Evolutionary conservation across 2,797 vertebrate genomes (phyloP), one percentile per base, ranked within the genome.

Genomic region (Delichon dasypus): DNA sequence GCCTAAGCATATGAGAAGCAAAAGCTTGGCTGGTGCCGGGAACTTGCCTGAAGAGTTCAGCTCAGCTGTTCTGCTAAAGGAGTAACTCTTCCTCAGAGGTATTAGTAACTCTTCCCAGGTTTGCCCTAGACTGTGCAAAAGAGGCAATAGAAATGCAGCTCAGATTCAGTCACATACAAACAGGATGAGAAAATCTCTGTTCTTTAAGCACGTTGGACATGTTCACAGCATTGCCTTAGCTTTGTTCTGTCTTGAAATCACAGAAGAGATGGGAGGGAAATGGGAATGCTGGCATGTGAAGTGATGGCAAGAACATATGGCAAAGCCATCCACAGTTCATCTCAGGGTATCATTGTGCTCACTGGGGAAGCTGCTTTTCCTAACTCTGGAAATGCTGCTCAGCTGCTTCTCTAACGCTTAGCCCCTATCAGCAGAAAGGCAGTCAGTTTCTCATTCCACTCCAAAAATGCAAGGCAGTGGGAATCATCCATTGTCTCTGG

Each of bases 11-110:
- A 11, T 84, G 54, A 78, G 89, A 36, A 84, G 60, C 18, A 38
- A 27, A 90, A 93, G 86, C 34, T 68, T 89, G 85, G 25, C 44
- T 16, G 22, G 55, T 50, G 55, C 60, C 48, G 51, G 23, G 48
- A 75, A 72, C 81, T 88, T 94, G 27, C 50, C 71, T 81, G 74
- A 96, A 42, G 57, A 90, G 48, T 92, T 92, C 38, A 72, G 51
- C 32, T 60, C 44, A 13, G n/a, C 81, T 92, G 72, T 77, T 88
- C 73, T 78, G 70, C 44, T 83, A 85, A 80, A 70, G 29, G 67
- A 89, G 42, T 40, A 89, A 79, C 34, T 94, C 85, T 61, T 38
- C 45, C 54, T 88, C 92, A 75, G 73, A 65, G 77, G 5, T 10
- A 5, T 60, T 48, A 23, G 5, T 16, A 32, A 50, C 34, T 70